Evolutionary conservation across 2,113 vertebrate species (phyloP), one percentile per base, ranked within the genome.

Genomic region (Cichladusa arquata): DNA sequence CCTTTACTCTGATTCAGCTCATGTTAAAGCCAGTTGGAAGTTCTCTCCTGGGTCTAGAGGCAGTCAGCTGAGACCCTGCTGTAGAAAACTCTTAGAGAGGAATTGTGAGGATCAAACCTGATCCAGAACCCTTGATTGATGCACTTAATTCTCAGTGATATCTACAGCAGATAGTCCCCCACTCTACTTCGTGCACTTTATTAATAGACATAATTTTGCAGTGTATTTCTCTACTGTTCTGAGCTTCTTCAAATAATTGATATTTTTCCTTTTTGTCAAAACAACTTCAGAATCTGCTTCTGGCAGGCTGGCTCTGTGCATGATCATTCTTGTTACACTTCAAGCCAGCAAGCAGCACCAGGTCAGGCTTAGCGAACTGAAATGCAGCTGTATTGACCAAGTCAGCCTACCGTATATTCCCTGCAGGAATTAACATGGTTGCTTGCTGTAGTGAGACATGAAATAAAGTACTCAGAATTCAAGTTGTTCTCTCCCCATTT

Each of bases 121-220:
- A 72, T 17, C 7, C 53, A 45, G 19, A 10, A 58, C 7, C 7
- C 14, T 29, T 71, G 13, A 48, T 77, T 81, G 60, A 65, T 5
- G 25, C 12, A 31, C 50, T 66, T 71, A 40, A 11, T n/a, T 70
- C 28, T 88, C 2, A 6, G 6, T 45, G 28, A 23, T 33, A 38
- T 12, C 44, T 58, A 12, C 29, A 70, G 53, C 42, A 64, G 29
- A 40, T 48, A 64, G 29, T 44, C 13, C 57, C 12, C 17, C 24
- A 33, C 1, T 8, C 3, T 5, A 3, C 15, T 67, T 62, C 20
- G 9, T 50, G 33, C 17, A 25, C 0, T 3, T 45, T 26, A 56
- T 48, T 33, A 54, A 51, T 33, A 86, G 36, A 44, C 1, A 4
- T 0, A 0, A 18, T 66, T 92, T 94, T 73, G 45, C 54, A 33